phyloP scores from a whole-genome alignment of 92 coral and sea anemone species.

The Actinostola sp. region DNA sequence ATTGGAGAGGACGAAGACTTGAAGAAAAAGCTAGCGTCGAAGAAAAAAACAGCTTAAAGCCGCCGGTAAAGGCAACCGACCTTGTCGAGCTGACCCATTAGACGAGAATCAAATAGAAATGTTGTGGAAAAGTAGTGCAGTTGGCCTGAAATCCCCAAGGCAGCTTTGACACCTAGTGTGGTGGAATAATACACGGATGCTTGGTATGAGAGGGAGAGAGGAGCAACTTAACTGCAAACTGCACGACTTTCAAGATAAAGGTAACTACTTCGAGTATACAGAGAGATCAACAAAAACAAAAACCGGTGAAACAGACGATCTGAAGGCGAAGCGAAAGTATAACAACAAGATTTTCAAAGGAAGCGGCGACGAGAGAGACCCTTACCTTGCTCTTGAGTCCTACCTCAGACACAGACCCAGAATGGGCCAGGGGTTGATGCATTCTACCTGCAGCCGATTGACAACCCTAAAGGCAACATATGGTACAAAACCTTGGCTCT shows the following conservation, averaged over 20 bases:
- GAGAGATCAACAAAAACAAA: conserved; percentile 33
- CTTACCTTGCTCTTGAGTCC: conserved; percentile 15
- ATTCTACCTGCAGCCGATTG: conserved; percentile 28
- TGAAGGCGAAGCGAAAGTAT: conserved; percentile 20
- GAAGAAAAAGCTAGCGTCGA: conserved; percentile 28
- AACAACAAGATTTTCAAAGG: conserved; percentile 38
- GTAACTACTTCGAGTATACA: conserved; percentile 5
- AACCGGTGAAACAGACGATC: conserved; percentile 21
- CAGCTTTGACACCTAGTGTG: conserved; percentile 21
- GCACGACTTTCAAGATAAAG: conserved; percentile 32
- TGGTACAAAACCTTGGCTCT: conserved; percentile 34
- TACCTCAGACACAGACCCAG: conserved; percentile 13
- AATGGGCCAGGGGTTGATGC: background rate
- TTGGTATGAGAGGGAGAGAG: conserved; percentile 35
- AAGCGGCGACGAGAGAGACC: conserved; percentile 23
- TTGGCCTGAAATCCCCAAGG: conserved; percentile 33
- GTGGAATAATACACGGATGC: conserved; percentile 36
- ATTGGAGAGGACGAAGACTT: conserved; percentile 23
- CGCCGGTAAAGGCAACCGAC: conserved; percentile 28
- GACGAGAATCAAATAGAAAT: conserved; percentile 40
- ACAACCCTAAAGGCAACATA: conserved; percentile 10
- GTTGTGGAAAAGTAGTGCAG: conserved; percentile 39
- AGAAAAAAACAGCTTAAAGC: conserved; percentile 42
- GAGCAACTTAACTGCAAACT: conserved; percentile 28
- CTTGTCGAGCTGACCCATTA: conserved; percentile 30